phyloP scores from a whole-genome alignment of 2,113 vertebrate species.

The Mobula birostris region DNA sequence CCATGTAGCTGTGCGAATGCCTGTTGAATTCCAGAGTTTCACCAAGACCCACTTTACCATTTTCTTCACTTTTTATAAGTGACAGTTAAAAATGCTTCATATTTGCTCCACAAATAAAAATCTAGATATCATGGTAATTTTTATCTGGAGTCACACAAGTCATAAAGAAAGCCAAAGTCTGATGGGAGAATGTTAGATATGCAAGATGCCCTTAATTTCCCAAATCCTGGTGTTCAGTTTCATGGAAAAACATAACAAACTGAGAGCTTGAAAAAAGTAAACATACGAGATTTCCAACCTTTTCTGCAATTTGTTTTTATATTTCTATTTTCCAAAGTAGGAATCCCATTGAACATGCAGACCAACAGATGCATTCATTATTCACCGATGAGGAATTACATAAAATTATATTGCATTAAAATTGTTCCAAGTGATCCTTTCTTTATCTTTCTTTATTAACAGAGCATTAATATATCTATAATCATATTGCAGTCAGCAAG shows the following conservation, averaged over 20 bases:
- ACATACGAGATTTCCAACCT: neutral
- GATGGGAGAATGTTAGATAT: too few relatives aligned
- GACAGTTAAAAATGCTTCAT: neutral
- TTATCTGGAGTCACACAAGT: neutral
- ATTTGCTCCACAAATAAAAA: neutral
- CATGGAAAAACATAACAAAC: neutral
- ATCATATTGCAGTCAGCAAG: neutral
- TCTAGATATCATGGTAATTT: neutral
- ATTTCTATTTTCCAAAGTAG: neutral
- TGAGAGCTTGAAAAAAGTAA: neutral
- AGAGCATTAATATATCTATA: too few relatives aligned
- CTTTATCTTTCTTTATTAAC: too few relatives aligned
- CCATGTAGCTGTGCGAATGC: too few relatives aligned
- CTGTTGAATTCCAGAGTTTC: neutral
- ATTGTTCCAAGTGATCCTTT: too few relatives aligned
- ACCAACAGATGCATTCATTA: too few relatives aligned
- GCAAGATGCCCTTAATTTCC: neutral
- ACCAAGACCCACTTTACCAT: neutral
- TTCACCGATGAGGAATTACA: too few relatives aligned
- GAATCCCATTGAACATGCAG: neutral
- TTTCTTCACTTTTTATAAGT: neutral
- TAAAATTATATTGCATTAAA: neutral
- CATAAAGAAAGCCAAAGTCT: neutral
- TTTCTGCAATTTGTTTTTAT: neutral
- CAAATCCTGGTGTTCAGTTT: neutral